Conservation (phyloP, 2,888 invertebrate genomes). For the Caenorhabditis angaria region DNA sequence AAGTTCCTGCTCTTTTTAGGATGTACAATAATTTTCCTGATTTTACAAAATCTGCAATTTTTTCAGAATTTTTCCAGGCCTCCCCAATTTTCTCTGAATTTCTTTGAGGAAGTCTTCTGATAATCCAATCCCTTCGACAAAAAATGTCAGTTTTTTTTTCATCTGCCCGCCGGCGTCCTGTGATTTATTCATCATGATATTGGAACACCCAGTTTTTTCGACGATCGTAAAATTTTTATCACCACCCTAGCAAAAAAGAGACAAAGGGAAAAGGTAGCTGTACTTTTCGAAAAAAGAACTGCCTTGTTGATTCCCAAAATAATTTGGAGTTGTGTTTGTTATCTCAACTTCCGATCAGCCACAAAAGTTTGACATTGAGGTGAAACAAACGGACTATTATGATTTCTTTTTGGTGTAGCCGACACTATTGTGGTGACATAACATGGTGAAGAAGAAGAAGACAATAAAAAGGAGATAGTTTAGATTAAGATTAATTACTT, state of each 20-base stretch:
- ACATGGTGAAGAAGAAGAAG: not conserved
- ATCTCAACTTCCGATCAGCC: not conserved
- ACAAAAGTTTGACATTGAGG: not conserved
- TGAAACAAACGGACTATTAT: not conserved
- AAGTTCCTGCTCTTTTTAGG: too few relatives aligned
- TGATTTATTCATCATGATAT: not conserved
- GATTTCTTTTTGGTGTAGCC: not conserved
- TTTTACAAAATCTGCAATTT: too few relatives aligned
- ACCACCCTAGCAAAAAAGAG: not conserved
- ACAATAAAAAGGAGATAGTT: too few relatives aligned
- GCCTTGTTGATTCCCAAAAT: too few relatives aligned
- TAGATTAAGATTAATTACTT: not conserved
- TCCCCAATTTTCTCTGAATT: too few relatives aligned
- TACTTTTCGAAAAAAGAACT: not conserved
- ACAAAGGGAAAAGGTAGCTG: not conserved
- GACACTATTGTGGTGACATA: not conserved
- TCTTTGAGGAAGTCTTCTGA: too few relatives aligned
- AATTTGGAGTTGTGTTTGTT: not conserved
- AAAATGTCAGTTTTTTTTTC: not conserved
- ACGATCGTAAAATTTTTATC: not conserved
- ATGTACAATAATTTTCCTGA: too few relatives aligned
- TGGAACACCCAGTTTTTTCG: slow-evolving; percentile 2
- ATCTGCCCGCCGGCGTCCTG: not conserved
- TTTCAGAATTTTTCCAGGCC: too few relatives aligned
- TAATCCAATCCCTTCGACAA: not conserved